Base-by-base conservation (phyloP, 2,113 vertebrate genomes). In the Pteruthius melanotis region DNA sequence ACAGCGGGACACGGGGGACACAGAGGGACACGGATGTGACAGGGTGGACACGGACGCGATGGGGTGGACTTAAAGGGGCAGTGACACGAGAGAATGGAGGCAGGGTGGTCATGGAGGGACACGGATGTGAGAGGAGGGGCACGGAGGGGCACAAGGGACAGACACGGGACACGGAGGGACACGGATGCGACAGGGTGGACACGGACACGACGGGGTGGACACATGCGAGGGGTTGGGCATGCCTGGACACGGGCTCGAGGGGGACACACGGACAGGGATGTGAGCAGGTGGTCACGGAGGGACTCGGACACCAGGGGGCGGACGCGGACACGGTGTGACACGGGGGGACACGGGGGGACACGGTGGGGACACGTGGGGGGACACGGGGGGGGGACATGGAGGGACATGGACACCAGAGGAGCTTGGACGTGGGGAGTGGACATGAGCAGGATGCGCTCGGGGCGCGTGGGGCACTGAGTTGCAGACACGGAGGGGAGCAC, bases 361-460 rank as follows among this genome's bases (percentile, higher is more conserved):
- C n/a, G n/a, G n/a, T n/a, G n/a, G n/a, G n/a, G n/a, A n/a, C n/a
- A n/a, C n/a, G n/a, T n/a, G 40, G 31, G 20, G 7, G 54, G 39
- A 17, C 64, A 24, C 35, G 42, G 61, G 26, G 72, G 42, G 42
- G n/a, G n/a, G n/a, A 35, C 70, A 14, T 4, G 21, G 10, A 14
- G 39, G 47, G 39, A 50, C 44, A 12, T 0, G 57, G 53, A 22
- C 83, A 44, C 45, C 37, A 10, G 28, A 33, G 27, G 27, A 40
- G 49, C 20, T 65, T 6, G 60, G 50, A 31, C 61, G 5, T 1
- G 42, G 14, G 6, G 30, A n/a, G 26, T 4, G 83, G 27, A 18
- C 52, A 27, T 18, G 22, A 40, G 7, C 50, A 3, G 0, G 37
- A 13, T 2, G 63, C 63, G 1, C 52, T 42, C 31, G 13, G 80